Conservation (phyloP, 2,888 invertebrate genomes). For the Sphaeridia pumilis region DNA sequence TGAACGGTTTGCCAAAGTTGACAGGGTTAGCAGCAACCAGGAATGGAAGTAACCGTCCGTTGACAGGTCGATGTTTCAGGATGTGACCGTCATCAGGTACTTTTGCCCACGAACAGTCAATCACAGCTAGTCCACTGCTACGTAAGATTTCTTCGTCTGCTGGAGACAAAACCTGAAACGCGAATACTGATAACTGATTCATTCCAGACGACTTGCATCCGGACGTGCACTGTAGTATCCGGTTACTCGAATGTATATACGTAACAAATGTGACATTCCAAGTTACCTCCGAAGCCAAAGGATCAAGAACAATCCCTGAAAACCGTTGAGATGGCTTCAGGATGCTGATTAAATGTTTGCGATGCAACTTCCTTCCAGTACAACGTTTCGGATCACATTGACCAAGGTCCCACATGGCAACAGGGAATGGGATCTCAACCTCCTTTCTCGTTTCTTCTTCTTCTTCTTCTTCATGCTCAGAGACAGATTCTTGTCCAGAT, state of each 20-base stretch:
- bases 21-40: slow-evolving; percentile 95
- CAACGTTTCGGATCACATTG: slow-evolving; percentile 98
- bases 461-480: background rate
- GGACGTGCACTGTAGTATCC: no score
- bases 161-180: slow-evolving; percentile 66
- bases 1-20: slow-evolving; percentile 93
- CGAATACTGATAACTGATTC: no score
- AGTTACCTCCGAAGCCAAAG: slow-evolving; percentile 55
- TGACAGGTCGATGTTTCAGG: slow-evolving; percentile 64
- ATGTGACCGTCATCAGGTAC: slow-evolving; percentile 85
- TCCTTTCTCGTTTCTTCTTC: slow-evolving; percentile 17
- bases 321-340: slow-evolving; percentile 73
- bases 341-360: slow-evolving; percentile 67
- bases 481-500: slow-evolving; percentile 4
- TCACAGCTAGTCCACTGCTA: slow-evolving; percentile 81
- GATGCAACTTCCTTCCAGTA: slow-evolving; percentile 78
- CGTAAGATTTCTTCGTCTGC: slow-evolving; percentile 63
- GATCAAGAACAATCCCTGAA: slow-evolving; percentile 73
- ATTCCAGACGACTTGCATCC: no score
- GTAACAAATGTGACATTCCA: background rate
- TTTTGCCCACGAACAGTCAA: slow-evolving; percentile 98
- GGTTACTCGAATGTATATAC: background rate
- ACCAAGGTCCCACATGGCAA: slow-evolving; percentile 97
- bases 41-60: slow-evolving; percentile 83
- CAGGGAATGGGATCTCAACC: slow-evolving; percentile 49